A percentile compares a stretch with the other conserved stretches of the same genome.
Evolutionary conservation across 2,888 invertebrate species (phyloP).

Genomic region (Pristionchus fissidentatus): DNA sequence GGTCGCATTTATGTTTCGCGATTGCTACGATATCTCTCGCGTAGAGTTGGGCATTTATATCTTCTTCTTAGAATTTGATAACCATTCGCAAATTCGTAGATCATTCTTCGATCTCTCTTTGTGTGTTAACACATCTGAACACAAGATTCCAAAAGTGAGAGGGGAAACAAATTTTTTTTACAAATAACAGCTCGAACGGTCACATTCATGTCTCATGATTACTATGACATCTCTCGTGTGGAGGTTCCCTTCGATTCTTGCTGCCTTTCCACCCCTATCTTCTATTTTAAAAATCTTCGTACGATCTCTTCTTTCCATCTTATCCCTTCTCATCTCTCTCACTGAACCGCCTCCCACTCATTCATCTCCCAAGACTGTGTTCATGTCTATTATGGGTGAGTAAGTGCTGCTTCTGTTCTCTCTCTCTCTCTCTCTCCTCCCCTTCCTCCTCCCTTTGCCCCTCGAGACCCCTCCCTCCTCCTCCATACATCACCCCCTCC

Average conservation of each 20-base stretch:
- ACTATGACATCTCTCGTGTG: not conserved
- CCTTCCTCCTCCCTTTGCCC: not conserved
- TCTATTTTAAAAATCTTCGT: no score
- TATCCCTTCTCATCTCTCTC: not conserved
- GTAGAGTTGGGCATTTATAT: no score
- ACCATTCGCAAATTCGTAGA: no score
- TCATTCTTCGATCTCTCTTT: no score
- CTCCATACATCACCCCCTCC: not conserved
- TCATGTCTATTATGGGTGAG: slow-evolving; percentile 23
- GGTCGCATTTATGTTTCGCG: no score
- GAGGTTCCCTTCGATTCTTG: no score
- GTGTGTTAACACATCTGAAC: no score
- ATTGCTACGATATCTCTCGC: not conserved
- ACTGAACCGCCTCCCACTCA: not conserved
- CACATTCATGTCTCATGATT: not conserved
- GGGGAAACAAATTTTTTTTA: no score
- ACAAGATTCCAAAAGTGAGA: no score
- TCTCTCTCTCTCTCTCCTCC: not conserved
- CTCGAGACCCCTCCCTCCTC: not conserved
- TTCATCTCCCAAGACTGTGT: not conserved
- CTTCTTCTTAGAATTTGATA: no score
- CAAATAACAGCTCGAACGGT: not conserved
- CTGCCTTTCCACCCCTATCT: no score
- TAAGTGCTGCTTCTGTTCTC: slow-evolving; percentile 6
- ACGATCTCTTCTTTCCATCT: not conserved